phyloP scores from a whole-genome alignment of 2,113 vertebrate genomes.

The Pelecanoides urinatrix region DNA sequence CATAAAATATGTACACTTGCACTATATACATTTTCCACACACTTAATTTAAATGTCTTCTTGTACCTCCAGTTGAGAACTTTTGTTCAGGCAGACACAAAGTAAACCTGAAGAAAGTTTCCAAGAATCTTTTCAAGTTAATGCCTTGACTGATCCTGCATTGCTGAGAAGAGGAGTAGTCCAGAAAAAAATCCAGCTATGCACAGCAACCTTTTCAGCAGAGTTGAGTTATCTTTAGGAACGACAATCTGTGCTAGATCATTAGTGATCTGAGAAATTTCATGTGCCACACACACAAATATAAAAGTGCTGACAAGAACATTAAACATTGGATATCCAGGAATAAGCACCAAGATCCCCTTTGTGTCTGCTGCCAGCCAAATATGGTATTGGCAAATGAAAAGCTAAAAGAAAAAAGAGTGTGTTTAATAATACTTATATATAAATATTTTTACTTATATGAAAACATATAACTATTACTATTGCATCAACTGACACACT shows the following conservation, averaged over 20 bases:
- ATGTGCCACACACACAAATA: constrained; percentile 96
- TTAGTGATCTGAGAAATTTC: constrained; percentile 97
- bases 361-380: constrained; percentile 97
- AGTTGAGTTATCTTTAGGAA: constrained; percentile 89
- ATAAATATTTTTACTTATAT: background rate
- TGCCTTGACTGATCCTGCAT: constrained; percentile 69
- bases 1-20: constrained; percentile 46
- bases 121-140: constrained; percentile 9
- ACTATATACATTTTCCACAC: constrained; percentile 50
- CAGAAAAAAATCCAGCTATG: constrained; percentile 75
- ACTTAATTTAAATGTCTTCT: constrained; percentile 21
- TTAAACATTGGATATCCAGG: constrained; percentile 92
- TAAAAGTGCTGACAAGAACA: constrained; percentile 94
- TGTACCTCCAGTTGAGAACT: constrained; percentile 33
- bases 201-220: constrained; percentile 86
- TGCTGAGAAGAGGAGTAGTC: constrained; percentile 79
- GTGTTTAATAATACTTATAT: background rate
- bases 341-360: constrained; percentile 94
- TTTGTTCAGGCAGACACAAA: constrained; percentile 33
- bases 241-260: constrained; percentile 90
- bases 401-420: constrained; percentile 74
- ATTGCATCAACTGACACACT: background rate
- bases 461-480: background rate
- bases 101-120: constrained; percentile 35
- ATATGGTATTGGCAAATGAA: constrained; percentile 99